These are phyloP conservation scores for Goniozus legneri DNA, from an alignment of 1,140 invertebrate genomes.

Conservation along the genomic window DNA sequence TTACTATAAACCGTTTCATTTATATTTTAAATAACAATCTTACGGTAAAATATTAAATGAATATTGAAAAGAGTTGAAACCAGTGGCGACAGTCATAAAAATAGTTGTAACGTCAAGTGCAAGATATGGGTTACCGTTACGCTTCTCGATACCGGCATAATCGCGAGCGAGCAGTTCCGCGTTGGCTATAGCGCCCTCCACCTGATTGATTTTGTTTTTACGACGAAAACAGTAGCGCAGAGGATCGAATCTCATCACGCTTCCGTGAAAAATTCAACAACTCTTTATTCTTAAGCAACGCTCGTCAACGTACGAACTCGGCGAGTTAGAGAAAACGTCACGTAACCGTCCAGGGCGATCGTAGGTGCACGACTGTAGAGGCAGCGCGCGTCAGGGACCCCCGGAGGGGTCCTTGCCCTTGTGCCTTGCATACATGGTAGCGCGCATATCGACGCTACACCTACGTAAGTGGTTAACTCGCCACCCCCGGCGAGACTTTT, in stretches of 20 bases:
- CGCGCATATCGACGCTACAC: conserved; percentile 45
- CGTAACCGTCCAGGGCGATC: neutral
- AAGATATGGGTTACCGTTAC: too few relatives aligned
- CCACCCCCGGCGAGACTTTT: conserved; percentile 2
- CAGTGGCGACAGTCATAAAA: too few relatives aligned
- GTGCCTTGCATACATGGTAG: conserved; percentile 24
- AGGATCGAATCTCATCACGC: conserved; percentile 39
- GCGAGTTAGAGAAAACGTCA: neutral
- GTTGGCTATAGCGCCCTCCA: conserved; percentile 5
- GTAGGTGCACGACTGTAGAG: conserved; percentile 31
- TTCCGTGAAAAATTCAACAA: too few relatives aligned
- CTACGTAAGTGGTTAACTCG: neutral
- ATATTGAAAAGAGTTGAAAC: too few relatives aligned
- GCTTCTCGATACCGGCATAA: neutral
- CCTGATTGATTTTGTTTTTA: conserved; percentile 40
- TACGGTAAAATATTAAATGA: too few relatives aligned
- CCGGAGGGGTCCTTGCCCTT: conserved; percentile 54
- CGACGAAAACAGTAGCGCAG: conserved; percentile 37
- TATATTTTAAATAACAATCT: too few relatives aligned
- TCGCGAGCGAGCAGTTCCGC: neutral
- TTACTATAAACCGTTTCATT: too few relatives aligned
- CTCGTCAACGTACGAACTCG: too few relatives aligned
- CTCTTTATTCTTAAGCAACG: too few relatives aligned
- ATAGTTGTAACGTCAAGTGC: too few relatives aligned
- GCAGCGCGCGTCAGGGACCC: too few relatives aligned